phyloP scores from a whole-genome alignment of 2,888 invertebrate genomes.

The Imbricaverruca yamaguchii region DNA sequence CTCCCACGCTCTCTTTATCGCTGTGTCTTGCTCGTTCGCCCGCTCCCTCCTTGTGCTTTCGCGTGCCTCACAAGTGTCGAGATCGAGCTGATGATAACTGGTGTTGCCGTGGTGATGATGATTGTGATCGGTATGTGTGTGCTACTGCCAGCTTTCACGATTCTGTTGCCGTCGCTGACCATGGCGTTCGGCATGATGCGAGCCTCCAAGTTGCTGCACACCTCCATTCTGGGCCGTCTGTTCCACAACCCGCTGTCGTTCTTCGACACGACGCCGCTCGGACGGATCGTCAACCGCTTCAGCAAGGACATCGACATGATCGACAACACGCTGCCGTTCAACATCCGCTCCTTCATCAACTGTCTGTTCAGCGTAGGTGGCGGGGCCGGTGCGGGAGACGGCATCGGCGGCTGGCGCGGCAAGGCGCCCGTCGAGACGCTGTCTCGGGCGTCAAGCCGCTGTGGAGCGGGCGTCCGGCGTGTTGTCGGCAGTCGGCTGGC shows the following conservation, averaged over 20 bases:
- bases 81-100: background rate
- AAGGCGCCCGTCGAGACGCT: background rate
- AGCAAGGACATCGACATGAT: constrained; percentile 38
- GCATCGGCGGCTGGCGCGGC: too few species aligned
- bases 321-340: constrained; percentile 42
- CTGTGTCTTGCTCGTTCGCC: background rate
- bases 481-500: too few species aligned
- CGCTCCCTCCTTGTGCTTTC: background rate
- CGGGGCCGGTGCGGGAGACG: too few species aligned
- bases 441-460: too few species aligned
- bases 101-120: too few species aligned
- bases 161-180: background rate
- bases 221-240: constrained; percentile 15
- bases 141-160: background rate
- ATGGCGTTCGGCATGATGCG: constrained; percentile 1
- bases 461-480: too few species aligned
- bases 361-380: constrained; percentile 32
- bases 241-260: constrained; percentile 35
- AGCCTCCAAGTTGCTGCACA: constrained; percentile 24
- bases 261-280: constrained; percentile 43
- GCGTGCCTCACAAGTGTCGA: background rate
- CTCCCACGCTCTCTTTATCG: background rate
- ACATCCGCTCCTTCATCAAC: constrained; percentile 57
- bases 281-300: constrained; percentile 43
- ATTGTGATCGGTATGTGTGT: background rate